phyloP scores from a whole-genome alignment of 2,797 vertebrate genomes.

The Otus scops region DNA sequence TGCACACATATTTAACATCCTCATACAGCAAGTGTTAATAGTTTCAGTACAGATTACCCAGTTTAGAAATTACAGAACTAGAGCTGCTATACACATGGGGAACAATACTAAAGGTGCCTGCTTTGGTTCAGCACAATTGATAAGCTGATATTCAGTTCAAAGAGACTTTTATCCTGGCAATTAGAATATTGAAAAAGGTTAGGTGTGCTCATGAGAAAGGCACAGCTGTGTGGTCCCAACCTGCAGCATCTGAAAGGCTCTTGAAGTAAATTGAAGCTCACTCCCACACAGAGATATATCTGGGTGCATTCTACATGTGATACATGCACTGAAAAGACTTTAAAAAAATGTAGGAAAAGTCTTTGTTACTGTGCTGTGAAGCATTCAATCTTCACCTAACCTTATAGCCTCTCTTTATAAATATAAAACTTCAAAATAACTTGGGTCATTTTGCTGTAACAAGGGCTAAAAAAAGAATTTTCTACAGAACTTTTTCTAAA shows the following conservation, averaged over 20 bases:
- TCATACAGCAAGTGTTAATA: background rate
- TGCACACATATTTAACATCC: background rate
- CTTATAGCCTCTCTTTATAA: background rate
- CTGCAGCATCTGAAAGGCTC: background rate
- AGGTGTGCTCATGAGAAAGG: conserved; percentile 20
- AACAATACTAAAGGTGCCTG: background rate
- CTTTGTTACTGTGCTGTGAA: background rate
- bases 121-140: background rate
- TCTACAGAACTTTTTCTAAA: background rate
- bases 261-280: background rate
- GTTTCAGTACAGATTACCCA: background rate
- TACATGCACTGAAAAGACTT: background rate
- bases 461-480: background rate
- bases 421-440: background rate
- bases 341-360: background rate
- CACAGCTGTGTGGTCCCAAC: conserved; percentile 24
- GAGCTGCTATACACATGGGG: background rate
- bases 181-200: background rate
- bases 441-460: background rate
- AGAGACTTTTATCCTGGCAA: background rate
- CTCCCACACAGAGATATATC: background rate
- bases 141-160: background rate
- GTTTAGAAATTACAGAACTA: background rate
- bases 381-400: background rate
- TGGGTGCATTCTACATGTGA: background rate